phyloP scores from a whole-genome alignment of 2,113 vertebrate species.

The Varanus salvator region DNA sequence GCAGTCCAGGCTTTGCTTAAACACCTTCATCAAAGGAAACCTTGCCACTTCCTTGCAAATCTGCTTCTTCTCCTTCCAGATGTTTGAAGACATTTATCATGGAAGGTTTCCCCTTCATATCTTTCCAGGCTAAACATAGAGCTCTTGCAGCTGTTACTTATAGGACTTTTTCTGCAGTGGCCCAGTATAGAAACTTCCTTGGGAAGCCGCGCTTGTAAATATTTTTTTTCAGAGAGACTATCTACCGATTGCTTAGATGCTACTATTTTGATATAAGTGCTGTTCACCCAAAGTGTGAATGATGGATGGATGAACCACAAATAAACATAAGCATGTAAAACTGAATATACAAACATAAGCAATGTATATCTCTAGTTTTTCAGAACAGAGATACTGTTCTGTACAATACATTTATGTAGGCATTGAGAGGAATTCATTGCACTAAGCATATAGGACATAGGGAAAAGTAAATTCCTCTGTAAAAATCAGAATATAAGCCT shows the following conservation, averaged over 20 bases:
- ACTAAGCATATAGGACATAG: background rate
- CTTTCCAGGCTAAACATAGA: background rate
- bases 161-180: background rate
- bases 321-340: background rate
- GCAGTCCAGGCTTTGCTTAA: background rate
- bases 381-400: background rate
- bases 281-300: background rate
- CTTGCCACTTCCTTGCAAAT: background rate
- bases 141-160: background rate
- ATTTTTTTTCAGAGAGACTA: too few species aligned
- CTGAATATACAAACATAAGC: background rate
- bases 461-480: background rate
- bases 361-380: background rate
- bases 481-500: background rate
- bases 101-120: background rate
- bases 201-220: background rate
- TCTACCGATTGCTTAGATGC: too few species aligned
- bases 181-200: background rate
- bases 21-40: background rate
- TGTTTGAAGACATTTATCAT: background rate
- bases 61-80: background rate
- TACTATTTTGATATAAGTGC: too few species aligned
- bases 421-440: background rate
- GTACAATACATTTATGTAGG: background rate
- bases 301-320: background rate